phyloP scores from a whole-genome alignment of 2,888 invertebrate species.

The Drosophila basisetae region DNA sequence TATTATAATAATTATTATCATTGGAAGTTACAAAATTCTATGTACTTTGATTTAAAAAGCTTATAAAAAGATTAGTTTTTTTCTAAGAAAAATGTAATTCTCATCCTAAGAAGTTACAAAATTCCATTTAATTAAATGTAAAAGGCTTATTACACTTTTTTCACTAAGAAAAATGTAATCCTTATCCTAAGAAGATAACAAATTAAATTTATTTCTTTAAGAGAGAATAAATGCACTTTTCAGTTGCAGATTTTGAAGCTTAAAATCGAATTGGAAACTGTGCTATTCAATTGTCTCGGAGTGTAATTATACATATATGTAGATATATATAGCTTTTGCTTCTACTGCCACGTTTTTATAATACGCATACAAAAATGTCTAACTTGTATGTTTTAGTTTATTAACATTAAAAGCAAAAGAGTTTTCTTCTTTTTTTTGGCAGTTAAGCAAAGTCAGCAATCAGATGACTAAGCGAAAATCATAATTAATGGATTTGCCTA shows the following conservation, averaged over 20 bases:
- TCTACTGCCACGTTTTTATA: neutral
- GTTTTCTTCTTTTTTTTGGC: neutral
- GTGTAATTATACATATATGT: neutral
- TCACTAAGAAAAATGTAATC: neutral
- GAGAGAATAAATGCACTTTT: neutral
- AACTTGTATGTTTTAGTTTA: neutral
- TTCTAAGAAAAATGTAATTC: neutral
- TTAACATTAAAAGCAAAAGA: neutral
- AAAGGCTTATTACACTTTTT: neutral
- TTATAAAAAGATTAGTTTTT: neutral
- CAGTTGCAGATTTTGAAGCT: neutral
- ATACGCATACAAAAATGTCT: neutral
- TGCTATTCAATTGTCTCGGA: neutral
- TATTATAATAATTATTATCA: neutral
- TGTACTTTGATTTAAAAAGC: neutral
- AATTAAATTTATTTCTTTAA: neutral
- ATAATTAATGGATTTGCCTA: neutral
- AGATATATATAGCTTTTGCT: neutral
- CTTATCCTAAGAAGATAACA: too few species aligned
- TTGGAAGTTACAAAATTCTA: neutral
- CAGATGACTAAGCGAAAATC: neutral
- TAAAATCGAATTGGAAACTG: neutral
- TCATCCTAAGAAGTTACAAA: too few species aligned
- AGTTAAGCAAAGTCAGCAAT: neutral
- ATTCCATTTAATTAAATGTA: neutral